Evolutionary conservation across 2,888 invertebrate genomes (phyloP).

Genomic region (Cephus sareptanus): DNA sequence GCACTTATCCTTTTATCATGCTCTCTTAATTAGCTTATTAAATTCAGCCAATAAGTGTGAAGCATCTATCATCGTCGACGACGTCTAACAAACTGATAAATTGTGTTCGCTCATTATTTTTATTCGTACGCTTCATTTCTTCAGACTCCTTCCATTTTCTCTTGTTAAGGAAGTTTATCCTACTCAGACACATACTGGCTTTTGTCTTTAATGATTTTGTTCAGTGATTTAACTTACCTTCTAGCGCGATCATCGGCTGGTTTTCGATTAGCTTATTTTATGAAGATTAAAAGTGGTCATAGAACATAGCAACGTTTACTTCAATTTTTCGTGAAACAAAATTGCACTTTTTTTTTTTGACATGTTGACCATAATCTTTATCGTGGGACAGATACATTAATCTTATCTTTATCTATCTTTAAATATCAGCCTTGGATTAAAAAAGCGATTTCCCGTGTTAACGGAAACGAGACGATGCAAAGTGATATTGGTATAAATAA

Average conservation of each 20-base stretch:
- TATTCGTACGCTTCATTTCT: neutral
- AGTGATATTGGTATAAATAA: neutral
- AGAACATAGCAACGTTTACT: neutral
- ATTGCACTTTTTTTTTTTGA: neutral
- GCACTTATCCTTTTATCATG: slow-evolving; percentile 15
- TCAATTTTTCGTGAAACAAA: neutral
- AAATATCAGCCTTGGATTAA: neutral
- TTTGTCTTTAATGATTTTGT: neutral
- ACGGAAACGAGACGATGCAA: neutral
- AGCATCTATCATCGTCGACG: slow-evolving; percentile 2
- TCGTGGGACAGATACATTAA: neutral
- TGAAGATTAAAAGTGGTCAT: neutral
- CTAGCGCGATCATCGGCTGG: neutral
- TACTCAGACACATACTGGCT: neutral
- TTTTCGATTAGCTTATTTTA: neutral
- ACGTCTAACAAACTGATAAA: slow-evolving; percentile 24
- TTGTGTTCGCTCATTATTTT: neutral
- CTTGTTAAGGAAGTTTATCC: neutral
- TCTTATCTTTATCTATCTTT: neutral
- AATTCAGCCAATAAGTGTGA: slow-evolving; percentile 42
- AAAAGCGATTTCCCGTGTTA: neutral
- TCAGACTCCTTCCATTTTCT: neutral
- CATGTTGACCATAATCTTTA: neutral
- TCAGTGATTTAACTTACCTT: neutral
- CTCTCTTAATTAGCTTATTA: slow-evolving; percentile 56